A percentile compares a stretch with the other conserved stretches of the same genome.
Conservation (phyloP, 2,797 vertebrate genomes). For the Carapus acus region DNA sequence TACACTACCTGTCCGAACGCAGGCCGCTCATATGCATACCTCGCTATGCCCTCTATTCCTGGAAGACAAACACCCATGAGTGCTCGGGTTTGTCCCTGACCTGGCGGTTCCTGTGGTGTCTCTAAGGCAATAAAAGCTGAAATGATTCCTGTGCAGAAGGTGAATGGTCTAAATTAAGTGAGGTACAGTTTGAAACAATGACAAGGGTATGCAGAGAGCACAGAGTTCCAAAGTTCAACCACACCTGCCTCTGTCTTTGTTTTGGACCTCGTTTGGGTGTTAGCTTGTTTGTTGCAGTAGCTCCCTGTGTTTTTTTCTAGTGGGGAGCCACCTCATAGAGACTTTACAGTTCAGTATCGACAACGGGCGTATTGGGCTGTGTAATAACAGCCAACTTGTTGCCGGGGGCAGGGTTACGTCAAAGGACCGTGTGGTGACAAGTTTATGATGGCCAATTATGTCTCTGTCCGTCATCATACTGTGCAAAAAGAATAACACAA, state of each 20-base stretch:
- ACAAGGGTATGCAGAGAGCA: neutral
- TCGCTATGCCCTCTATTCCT: slow-evolving; percentile 17
- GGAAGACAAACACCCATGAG: slow-evolving; percentile 19
- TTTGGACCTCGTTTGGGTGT: neutral
- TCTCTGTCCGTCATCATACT: too few species aligned
- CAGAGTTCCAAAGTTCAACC: too few species aligned
- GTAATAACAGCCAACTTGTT: slow-evolving; percentile 49
- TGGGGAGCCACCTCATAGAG: slow-evolving; percentile 11
- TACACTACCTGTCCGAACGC: slow-evolving; percentile 54
- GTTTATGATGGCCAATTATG: too few species aligned
- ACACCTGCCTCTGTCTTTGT: neutral
- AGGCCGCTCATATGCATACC: slow-evolving; percentile 25
- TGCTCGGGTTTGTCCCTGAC: slow-evolving; percentile 13
- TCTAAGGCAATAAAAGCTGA: slow-evolving; percentile 1
- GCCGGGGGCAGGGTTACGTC: slow-evolving; percentile 53
- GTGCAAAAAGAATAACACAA: slow-evolving; percentile 27
- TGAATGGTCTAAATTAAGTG: neutral
- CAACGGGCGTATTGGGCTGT: slow-evolving; percentile 36
- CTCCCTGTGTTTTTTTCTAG: slow-evolving; percentile 1
- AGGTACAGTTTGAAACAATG: neutral
- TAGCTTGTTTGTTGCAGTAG: too few species aligned
- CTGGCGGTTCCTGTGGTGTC: slow-evolving; percentile 11
- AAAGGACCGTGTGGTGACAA: slow-evolving; percentile 49
- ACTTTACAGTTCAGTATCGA: slow-evolving; percentile 19
- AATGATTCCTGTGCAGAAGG: neutral